Percentiles rank a stretch among this genome's conserved stretches.
phyloP scores from a whole-genome alignment of 2,113 vertebrate species.

The Leuciscus idus region DNA sequence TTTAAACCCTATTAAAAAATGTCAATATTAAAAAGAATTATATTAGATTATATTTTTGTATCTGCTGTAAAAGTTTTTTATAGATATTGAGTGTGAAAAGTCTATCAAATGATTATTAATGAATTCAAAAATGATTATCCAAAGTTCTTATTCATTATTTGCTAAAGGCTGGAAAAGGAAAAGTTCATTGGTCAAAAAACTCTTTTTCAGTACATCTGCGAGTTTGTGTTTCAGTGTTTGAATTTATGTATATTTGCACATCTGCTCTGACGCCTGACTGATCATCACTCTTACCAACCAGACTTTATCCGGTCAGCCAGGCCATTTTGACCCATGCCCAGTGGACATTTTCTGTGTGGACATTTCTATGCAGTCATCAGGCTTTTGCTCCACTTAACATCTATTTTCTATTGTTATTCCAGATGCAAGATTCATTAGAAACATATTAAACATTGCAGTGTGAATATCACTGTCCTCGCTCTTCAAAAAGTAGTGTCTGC shows the following conservation, averaged over 20 bases:
- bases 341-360: conserved; percentile 15
- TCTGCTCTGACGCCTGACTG: conserved; percentile 37
- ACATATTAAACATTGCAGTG: background rate
- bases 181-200: background rate
- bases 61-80: background rate
- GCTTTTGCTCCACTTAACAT: background rate
- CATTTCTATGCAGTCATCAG: conserved; percentile 21
- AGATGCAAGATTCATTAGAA: background rate
- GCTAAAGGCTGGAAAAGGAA: conserved; percentile 3
- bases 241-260: conserved; percentile 35
- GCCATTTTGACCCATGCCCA: background rate
- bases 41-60: too few relatives aligned
- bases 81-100: background rate
- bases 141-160: background rate
- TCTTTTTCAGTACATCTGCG: conserved; percentile 8
- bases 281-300: background rate
- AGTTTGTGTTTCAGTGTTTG: background rate
- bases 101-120: background rate
- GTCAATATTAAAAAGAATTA: too few relatives aligned
- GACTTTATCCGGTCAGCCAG: background rate
- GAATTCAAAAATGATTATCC: background rate
- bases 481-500: conserved; percentile 21
- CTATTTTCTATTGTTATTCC: background rate
- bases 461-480: background rate
- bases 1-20: too few relatives aligned